A percentile compares a stretch with the other conserved stretches of the same genome.
Conservation (phyloP, 2,888 invertebrate species). For the Eugnorisma glareosa region DNA sequence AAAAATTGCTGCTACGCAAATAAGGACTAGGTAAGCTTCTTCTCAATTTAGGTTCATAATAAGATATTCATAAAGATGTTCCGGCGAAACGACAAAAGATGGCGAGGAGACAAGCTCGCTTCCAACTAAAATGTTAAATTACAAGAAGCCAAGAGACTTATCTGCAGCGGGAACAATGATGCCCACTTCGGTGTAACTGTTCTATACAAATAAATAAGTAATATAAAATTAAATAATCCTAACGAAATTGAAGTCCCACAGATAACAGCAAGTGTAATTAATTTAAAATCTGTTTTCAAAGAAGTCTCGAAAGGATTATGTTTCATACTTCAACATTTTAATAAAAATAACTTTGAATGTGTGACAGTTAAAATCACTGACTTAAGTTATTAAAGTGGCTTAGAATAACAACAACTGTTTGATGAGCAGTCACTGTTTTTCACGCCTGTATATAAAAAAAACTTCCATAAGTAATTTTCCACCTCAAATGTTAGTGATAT, state of each 20-base stretch:
- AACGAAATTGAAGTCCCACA: constrained; percentile 43
- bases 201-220: constrained; percentile 55
- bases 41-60: constrained; percentile 87
- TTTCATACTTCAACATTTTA: constrained; percentile 9
- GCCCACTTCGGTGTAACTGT: constrained; percentile 62
- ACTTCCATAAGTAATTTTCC: not conserved
- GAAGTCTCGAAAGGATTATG: constrained; percentile 23
- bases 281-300: constrained; percentile 40
- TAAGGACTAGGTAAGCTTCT: constrained; percentile 86
- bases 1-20: constrained; percentile 86
- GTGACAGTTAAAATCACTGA: constrained; percentile 11
- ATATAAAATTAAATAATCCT: constrained; percentile 57
- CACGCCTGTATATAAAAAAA: not conserved
- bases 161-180: constrained; percentile 70
- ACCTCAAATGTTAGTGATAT: not conserved
- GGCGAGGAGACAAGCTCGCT: constrained; percentile 73
- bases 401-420: too few relatives aligned
- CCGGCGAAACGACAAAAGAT: constrained; percentile 80
- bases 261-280: constrained; percentile 45
- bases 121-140: constrained; percentile 83
- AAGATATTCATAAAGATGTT: constrained; percentile 89
- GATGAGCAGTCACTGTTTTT: not conserved
- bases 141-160: constrained; percentile 75
- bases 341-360: constrained; percentile 8
- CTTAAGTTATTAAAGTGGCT: constrained; percentile 1